Percentiles rank a stretch among this genome's conserved stretches.
phyloP scores from a whole-genome alignment of 2,113 vertebrate genomes.

The Ctenomys sociabilis region DNA sequence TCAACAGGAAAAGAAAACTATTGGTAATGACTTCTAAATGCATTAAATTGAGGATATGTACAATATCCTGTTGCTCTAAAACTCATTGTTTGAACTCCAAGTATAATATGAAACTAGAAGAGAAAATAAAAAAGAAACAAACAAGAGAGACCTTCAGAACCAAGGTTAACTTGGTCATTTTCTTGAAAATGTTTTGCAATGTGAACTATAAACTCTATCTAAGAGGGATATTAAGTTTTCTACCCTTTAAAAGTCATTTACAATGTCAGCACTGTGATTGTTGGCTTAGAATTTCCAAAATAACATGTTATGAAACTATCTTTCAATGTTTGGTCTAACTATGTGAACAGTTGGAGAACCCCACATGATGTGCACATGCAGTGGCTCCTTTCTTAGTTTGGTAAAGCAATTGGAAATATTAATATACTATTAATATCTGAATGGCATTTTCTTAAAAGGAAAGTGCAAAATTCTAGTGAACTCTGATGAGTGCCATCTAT shows the following conservation, averaged over 20 bases:
- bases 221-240: slow-evolving; percentile 64
- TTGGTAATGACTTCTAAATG: slow-evolving; percentile 74
- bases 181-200: slow-evolving; percentile 60
- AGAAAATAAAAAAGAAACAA: slow-evolving; percentile 68
- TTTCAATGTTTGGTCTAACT: not conserved
- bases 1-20: slow-evolving; percentile 59
- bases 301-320: not conserved
- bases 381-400: not conserved
- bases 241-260: slow-evolving; percentile 66
- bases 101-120: slow-evolving; percentile 51
- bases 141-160: slow-evolving; percentile 63
- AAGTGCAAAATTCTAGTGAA: not conserved
- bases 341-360: not conserved
- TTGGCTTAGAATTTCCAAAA: slow-evolving; percentile 28
- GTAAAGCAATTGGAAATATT: not conserved
- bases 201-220: slow-evolving; percentile 64
- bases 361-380: not conserved
- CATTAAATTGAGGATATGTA: slow-evolving; percentile 72
- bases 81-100: slow-evolving; percentile 67
- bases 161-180: slow-evolving; percentile 74
- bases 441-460: slow-evolving; percentile 23
- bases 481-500: not conserved
- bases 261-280: slow-evolving; percentile 54
- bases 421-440: not conserved
- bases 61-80: slow-evolving; percentile 58